Percentiles rank a stretch among this genome's conserved stretches.
Conservation (phyloP, 1,140 invertebrate genomes). For the Dendrolimus punctatus region DNA sequence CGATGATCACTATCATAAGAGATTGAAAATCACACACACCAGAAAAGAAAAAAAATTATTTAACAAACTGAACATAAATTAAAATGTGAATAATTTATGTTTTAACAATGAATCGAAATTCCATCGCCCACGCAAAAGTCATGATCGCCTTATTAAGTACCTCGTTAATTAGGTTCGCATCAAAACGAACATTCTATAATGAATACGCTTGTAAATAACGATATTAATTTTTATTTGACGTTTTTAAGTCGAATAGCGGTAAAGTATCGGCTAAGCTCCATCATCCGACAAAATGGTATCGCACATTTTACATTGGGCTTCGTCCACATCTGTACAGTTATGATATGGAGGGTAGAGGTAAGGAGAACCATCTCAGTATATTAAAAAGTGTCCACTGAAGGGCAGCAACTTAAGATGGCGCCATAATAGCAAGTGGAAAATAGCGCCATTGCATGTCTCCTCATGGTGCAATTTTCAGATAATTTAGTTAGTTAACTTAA, state of each 20-base stretch:
- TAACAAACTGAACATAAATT: no score
- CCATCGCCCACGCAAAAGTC: slow-evolving; percentile 2
- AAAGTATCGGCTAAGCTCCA: slow-evolving; percentile 38
- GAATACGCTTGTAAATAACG: slow-evolving; percentile 24
- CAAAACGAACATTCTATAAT: slow-evolving; percentile 23
- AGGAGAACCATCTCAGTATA: no score
- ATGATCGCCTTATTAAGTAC: slow-evolving; percentile 14
- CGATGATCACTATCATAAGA: background rate
- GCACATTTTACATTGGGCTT: slow-evolving; percentile 28
- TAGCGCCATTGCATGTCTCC: no score
- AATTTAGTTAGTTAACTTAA: no score
- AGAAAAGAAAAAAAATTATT: no score
- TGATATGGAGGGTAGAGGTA: background rate
- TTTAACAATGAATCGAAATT: background rate
- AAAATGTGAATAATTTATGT: background rate
- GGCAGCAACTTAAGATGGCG: no score
- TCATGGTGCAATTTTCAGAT: no score
- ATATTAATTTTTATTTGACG: slow-evolving; percentile 44
- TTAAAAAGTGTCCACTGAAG: no score
- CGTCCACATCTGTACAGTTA: background rate
- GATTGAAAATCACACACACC: background rate
- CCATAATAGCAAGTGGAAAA: no score
- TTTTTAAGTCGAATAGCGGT: slow-evolving; percentile 43
- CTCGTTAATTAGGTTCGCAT: slow-evolving; percentile 20
- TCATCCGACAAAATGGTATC: slow-evolving; percentile 36